Evolutionary conservation across 2,113 vertebrate species (phyloP), one percentile per base, ranked within the genome.

Genomic region (Phylloscopus trochiloides): DNA sequence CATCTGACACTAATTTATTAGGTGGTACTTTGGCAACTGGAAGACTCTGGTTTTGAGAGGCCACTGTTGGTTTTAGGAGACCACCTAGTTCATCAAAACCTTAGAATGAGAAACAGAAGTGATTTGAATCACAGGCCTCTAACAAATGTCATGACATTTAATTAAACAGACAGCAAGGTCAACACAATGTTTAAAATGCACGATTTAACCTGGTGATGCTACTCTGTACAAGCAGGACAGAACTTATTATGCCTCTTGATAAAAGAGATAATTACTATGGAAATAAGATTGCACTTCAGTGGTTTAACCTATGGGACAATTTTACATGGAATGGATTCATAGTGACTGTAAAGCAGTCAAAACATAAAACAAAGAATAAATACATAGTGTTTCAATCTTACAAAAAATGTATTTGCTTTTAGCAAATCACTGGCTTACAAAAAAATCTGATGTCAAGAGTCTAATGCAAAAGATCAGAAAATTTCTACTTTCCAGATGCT

Each of bases 61-160:
- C 95, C 97, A 99, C 98, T 98, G 99, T 99, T 79, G 99, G 99
- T 98, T 99, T 99, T 93, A 99, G 98, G 92, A 99, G 98, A 97
- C 98, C 98, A 97, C 99, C 99, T 98, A 99, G 97, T 98, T 99
- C 98, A 97, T 99, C 99, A 97, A 98, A 98, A 68, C 98, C 98
- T 99, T 98, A 96, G 97, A 96, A 95, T 43, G 73, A 98, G 31
- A 97, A 97, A 96, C 50, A 88, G 4, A 94, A 72, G 32, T 57
- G 17, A 94, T 68, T 88, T 80, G 66, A 90, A 72, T 29, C 26
- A 45, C 16, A 62, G 34, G 34, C 34, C 13, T 82, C 36, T 8
- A 14, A 13, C 7, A 31, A 74, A 51, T 11, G 12, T 67, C 1
- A 6, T 14, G 32, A 28, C 10, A 91, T 28, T 52, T 25, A 55